Evolutionary conservation across 2,888 invertebrate genomes (phyloP), one percentile per base, ranked within the genome.

Genomic region (Chalcis sispes): DNA sequence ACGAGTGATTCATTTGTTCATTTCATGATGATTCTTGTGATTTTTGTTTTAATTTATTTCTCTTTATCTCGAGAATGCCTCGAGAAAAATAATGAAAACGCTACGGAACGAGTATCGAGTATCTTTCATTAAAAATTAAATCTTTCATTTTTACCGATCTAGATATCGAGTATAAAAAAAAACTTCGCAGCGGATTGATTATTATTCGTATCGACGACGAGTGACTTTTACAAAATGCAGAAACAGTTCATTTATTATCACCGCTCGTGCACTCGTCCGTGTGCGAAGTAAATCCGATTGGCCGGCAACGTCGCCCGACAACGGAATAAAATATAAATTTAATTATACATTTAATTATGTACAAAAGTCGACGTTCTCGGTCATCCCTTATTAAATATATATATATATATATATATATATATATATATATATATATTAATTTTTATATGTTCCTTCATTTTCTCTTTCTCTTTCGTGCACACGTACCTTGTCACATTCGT

Each of bases 291-390:
- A 29, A 50, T 72, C 58, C 52, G 48, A 74, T 66, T 62, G 58
- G 61, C 66, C 73, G 65, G 61, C 50, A 74, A 71, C 71, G 56
- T 74, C 65, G 61, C 62, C 32, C 62, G 65, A 66, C 62, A 77
- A 62, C 54, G 40, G 50, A 74, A 67, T 66, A 74, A 74, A 74
- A 70, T 64, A 69, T 58, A 69, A 67, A 72, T 70, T 73, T 62
- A 70, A 70, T 72, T 77, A 72, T 72, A 69, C 72, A 77, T 71
- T 71, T 61, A 80, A 75, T 79, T 81, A 81, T 81, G n/a, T n/a
- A n/a, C n/a, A 46, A 15, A n/a, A 15, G 50, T 50, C 50, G 50
- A 50, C 50, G 20, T 50, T 50, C 50, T 50, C 50, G 50, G 50
- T 50, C 20, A 50, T 50, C 50, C 4, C 20, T 50, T 50, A 20